Conservation (phyloP, 2,113 vertebrate species). For the Hylia prasina region DNA sequence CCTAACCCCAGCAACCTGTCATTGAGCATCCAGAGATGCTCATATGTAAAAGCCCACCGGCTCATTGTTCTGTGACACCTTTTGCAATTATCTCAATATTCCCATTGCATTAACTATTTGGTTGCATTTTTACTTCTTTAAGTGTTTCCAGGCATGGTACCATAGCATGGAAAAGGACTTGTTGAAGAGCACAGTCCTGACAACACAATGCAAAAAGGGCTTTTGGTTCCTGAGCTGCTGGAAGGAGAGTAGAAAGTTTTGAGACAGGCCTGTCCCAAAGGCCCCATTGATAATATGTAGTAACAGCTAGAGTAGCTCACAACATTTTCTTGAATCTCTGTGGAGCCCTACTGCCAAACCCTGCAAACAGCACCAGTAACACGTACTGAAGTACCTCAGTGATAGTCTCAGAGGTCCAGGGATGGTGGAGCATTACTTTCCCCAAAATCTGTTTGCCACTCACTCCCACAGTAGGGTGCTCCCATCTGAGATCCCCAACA, state of each 20-base stretch:
- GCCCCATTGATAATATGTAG: rapidly evolving
- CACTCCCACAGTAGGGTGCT: background rate
- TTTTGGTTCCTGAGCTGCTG: background rate
- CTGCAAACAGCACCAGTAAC: background rate
- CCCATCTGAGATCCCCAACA: rapidly evolving
- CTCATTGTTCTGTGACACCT: background rate
- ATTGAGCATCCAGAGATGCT: background rate
- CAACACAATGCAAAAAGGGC: background rate
- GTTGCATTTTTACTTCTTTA: background rate
- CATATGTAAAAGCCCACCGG: too few relatives aligned
- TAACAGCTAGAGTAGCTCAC: background rate
- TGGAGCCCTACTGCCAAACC: background rate
- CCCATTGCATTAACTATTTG: background rate
- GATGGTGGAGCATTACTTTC: background rate
- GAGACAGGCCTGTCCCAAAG: background rate
- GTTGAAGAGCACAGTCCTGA: background rate
- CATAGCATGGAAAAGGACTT: background rate
- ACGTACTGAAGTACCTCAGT: background rate
- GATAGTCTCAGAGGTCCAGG: background rate
- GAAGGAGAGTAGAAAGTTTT: background rate
- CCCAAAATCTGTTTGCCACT: background rate
- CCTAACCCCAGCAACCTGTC: background rate
- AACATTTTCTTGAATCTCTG: background rate
- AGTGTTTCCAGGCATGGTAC: background rate
- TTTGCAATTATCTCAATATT: background rate